Base-by-base conservation (phyloP, 2,888 invertebrate species). In the Drosophila emarginata region DNA sequence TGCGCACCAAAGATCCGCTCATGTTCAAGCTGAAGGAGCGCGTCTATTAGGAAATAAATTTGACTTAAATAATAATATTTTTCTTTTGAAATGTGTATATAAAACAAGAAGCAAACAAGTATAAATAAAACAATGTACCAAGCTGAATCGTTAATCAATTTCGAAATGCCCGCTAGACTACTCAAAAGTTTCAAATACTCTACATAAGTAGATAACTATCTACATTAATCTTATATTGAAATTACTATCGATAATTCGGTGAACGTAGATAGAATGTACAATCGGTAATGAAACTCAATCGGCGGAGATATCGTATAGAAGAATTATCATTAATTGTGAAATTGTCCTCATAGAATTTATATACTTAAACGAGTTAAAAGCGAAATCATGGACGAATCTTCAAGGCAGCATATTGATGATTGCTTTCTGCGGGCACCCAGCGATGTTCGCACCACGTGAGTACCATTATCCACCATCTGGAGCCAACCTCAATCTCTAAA, bases 371-470 rank as follows among this genome's bases (percentile, higher is more conserved):
- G 5, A 12, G 18, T 11, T n/a, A 11, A 26, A 28, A 2, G 14
- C 23, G 4, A 11, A 45, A 2, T 9, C 21, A 94, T 95, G 95
- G 94, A 94, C 88, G 92, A 93, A 79, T 92, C 93, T 79, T 93
- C 93, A 76, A 92, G 93, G 62, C 93, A 94, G 78, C 90, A 94
- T 67, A 93, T 94, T 56, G 93, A 94, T 76, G 95, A 95, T 91
- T 93, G 94, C 81, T 94, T 95, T 78, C 91, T 95, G 32, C 93
- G 94, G 36, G 93, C 94, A 73, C 93, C 95, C 15, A 93, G 92
- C 9, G 94, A 94, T 78, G 93, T 93, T n/a, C 93, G 94, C 84
- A 93, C 94, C 88, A 93, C 89, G 89, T 89, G 76, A 82, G 90
- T 84, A 64, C n/a, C 26, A 11, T 4, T 6, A 28, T 1, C 12